These are phyloP conservation scores for Drosophila mojavensis DNA, from an alignment of 1,140 invertebrate genomes.

Conservation along the genomic window DNA sequence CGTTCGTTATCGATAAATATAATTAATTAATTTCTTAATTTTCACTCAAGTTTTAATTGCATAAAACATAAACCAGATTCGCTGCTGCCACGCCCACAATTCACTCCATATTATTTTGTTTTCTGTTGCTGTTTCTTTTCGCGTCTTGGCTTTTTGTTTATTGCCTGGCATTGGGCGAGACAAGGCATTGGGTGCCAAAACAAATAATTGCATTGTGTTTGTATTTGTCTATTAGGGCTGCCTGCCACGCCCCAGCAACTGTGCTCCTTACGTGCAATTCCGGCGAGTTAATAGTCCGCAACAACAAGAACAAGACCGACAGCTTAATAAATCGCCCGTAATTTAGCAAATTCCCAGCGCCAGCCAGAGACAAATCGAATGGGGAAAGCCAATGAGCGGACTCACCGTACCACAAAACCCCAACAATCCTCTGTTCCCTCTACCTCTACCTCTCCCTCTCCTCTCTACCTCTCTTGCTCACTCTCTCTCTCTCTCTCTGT, in stretches of 20 bases:
- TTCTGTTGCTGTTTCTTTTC: conserved; percentile 4
- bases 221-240: conserved; percentile 53
- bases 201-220: conserved; percentile 73
- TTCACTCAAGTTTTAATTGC: conserved; percentile 7
- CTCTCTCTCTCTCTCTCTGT: no score
- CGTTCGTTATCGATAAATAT: conserved; percentile 15
- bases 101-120: background rate
- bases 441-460: background rate
- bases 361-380: conserved; percentile 52
- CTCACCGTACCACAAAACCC: no score
- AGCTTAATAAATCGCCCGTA: conserved; percentile 60
- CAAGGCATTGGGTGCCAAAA: conserved; percentile 16
- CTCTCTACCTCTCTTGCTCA: background rate
- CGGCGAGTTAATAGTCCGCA: conserved; percentile 61
- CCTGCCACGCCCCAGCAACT: conserved; percentile 17
- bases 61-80: conserved; percentile 1
- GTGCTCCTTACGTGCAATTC: conserved; percentile 61
- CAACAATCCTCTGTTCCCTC: background rate
- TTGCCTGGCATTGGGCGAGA: no score
- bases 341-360: conserved; percentile 62
- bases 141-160: no score
- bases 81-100: background rate
- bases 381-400: conserved; percentile 29
- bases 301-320: conserved; percentile 32
- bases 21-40: conserved; percentile 30